Conservation (phyloP, 2,888 invertebrate genomes). For the Cartodere bifasciata region DNA sequence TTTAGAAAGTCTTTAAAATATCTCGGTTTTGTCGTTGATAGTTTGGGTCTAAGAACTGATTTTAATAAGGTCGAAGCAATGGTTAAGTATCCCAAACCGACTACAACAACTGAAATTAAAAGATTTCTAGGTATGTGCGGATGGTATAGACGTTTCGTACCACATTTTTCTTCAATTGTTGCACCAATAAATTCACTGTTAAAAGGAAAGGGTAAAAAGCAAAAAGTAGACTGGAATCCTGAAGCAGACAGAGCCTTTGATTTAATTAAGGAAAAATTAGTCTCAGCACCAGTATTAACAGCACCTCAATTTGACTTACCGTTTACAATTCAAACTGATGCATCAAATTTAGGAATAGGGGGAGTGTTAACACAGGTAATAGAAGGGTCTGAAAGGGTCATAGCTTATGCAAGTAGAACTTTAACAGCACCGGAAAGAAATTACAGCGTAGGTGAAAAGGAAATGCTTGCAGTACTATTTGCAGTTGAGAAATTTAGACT, state of each 20-base stretch:
- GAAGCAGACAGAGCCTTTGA: constrained; percentile 8
- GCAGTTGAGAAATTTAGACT: constrained; percentile 6
- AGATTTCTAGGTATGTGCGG: constrained; percentile 20
- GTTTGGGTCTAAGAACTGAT: constrained; percentile 16
- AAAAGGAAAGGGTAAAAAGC: constrained; percentile 11
- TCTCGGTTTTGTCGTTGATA: constrained; percentile 20
- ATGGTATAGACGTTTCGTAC: constrained; percentile 21
- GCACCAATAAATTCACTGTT: constrained; percentile 14
- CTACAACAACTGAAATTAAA: constrained; percentile 19
- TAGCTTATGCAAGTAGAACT: constrained; percentile 13
- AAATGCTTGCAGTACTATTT: constrained; percentile 3
- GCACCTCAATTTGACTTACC: constrained; percentile 10
- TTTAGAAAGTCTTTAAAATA: constrained; percentile 17
- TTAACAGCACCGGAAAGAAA: constrained; percentile 9
- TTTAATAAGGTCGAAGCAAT: constrained; percentile 20
- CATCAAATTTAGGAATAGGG: constrained; percentile 11
- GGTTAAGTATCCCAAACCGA: constrained; percentile 18
- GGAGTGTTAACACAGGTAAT: neutral
- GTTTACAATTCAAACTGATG: constrained; percentile 15
- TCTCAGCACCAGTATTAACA: constrained; percentile 9
- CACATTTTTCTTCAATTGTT: constrained; percentile 17
- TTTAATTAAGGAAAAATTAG: constrained; percentile 8
- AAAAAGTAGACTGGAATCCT: constrained; percentile 8
- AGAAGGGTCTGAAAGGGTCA: constrained; percentile 10
- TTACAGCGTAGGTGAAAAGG: constrained; percentile 11